Percentiles rank a stretch among this genome's conserved stretches.
phyloP scores from a whole-genome alignment of 2,888 invertebrate genomes.

The Cephus runcator region DNA sequence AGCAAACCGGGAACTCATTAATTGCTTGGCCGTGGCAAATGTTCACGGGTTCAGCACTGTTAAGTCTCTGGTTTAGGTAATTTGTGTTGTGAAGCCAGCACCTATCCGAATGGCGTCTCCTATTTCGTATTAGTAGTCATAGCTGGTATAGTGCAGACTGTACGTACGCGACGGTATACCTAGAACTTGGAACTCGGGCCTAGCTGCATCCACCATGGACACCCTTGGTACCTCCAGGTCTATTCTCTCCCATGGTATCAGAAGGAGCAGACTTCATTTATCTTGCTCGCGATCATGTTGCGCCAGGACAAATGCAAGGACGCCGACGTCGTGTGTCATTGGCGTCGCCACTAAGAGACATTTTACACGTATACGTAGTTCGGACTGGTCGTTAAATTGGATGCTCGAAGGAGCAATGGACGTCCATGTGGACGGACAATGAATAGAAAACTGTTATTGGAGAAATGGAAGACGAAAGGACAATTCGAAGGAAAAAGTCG shows the following conservation, averaged over 20 bases:
- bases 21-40: constrained; percentile 29
- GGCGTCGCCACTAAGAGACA: background rate
- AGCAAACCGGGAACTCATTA: constrained; percentile 23
- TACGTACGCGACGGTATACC: background rate
- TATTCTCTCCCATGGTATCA: constrained; percentile 17
- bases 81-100: constrained; percentile 27
- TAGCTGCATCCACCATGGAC: background rate
- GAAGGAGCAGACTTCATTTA: constrained; percentile 44
- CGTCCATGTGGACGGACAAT: background rate
- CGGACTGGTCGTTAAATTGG: background rate
- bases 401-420: background rate
- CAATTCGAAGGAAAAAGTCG: background rate
- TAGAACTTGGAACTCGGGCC: background rate
- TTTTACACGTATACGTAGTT: background rate
- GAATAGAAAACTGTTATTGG: background rate
- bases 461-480: background rate
- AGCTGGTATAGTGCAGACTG: background rate
- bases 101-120: constrained; percentile 27
- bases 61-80: constrained; percentile 33
- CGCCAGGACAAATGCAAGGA: constrained; percentile 47
- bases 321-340: constrained; percentile 5
- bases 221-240: constrained; percentile 14
- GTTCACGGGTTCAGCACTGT: constrained; percentile 27
- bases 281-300: constrained; percentile 49
- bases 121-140: constrained; percentile 22